phyloP scores from a whole-genome alignment of 2,888 invertebrate genomes.

The Eristalinus sepulchralis region DNA sequence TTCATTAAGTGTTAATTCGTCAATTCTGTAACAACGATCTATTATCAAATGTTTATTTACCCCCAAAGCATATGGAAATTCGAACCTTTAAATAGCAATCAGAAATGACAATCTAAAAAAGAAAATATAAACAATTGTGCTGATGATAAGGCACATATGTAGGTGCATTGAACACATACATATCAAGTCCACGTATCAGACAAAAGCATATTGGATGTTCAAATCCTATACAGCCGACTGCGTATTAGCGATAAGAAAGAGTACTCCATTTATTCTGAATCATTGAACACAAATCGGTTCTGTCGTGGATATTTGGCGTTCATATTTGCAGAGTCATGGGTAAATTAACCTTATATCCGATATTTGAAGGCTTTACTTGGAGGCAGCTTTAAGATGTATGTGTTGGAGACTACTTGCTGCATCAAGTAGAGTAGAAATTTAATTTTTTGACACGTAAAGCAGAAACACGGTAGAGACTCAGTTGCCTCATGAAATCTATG shows the following conservation, averaged over 20 bases:
- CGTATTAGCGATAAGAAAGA: not conserved
- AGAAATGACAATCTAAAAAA: not conserved
- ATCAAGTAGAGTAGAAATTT: no score
- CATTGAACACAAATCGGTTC: slow-evolving; percentile 23
- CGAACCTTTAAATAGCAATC: not conserved
- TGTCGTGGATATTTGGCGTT: not conserved
- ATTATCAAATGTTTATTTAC: not conserved
- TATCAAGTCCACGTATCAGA: not conserved
- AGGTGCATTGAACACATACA: not conserved
- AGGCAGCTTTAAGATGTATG: not conserved
- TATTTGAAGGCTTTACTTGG: not conserved
- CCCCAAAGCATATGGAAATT: not conserved
- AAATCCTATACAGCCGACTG: not conserved
- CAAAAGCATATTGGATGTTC: not conserved
- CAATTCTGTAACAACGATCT: not conserved
- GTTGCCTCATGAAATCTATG: no score
- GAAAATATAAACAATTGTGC: not conserved
- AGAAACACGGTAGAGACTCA: no score
- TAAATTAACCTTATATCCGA: not conserved
- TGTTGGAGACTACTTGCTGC: no score
- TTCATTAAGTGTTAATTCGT: not conserved
- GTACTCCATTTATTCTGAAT: slow-evolving; percentile 18
- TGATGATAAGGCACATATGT: not conserved
- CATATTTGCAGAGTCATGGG: not conserved
- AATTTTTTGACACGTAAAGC: no score